These are phyloP conservation scores for Brenthis ino DNA, from an alignment of 2,888 invertebrate species.

Conservation along the genomic window DNA sequence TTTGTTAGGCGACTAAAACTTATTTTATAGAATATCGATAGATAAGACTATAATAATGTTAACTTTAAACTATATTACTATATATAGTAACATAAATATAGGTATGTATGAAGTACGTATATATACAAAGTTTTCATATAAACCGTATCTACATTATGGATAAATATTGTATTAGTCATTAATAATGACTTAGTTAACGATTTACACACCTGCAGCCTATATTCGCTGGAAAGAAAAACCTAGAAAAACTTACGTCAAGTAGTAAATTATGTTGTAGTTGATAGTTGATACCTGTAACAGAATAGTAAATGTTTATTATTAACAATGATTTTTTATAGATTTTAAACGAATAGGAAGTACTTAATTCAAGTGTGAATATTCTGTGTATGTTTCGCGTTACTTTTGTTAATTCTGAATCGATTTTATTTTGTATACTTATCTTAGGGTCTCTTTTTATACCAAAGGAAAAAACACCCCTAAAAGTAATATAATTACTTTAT, in stretches of 20 bases:
- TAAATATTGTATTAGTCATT: constrained; percentile 10
- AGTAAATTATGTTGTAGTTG: not conserved
- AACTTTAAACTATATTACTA: too few species aligned
- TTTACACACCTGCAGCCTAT: constrained; percentile 7
- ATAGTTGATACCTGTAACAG: constrained; percentile 8
- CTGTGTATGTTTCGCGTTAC: too few species aligned
- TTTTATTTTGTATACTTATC: too few species aligned
- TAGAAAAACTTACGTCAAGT: constrained; percentile 2
- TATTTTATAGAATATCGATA: too few species aligned
- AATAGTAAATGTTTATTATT: not conserved
- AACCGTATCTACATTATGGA: not conserved
- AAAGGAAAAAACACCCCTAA: too few species aligned
- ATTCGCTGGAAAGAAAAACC: not conserved
- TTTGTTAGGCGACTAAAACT: too few species aligned
- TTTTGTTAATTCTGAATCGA: too few species aligned
- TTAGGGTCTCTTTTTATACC: too few species aligned
- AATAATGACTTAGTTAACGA: not conserved
- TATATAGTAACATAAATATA: too few species aligned
- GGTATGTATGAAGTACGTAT: not conserved
- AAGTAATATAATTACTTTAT: too few species aligned
- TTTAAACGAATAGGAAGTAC: not conserved
- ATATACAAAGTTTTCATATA: constrained; percentile 1
- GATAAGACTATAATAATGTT: too few species aligned
- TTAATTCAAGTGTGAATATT: too few species aligned
- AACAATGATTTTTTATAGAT: not conserved